phyloP scores from a whole-genome alignment of 2,797 vertebrate genomes.

The Siniperca obscura region DNA sequence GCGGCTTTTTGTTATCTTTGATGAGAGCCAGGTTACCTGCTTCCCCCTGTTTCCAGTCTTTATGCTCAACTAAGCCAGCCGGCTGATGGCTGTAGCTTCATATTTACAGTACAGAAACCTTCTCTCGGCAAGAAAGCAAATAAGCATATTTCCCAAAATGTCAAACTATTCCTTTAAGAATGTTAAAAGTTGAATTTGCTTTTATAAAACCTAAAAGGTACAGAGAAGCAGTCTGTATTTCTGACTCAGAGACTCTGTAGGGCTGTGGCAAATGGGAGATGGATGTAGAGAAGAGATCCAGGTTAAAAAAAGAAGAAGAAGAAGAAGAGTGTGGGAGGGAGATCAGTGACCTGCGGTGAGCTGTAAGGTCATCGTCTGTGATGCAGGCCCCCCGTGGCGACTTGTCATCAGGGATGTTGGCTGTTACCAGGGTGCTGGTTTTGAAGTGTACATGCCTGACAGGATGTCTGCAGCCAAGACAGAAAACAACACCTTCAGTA shows the following conservation, averaged over 20 bases:
- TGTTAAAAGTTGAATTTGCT: neutral
- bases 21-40: too few relatives aligned
- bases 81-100: neutral
- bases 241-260: neutral
- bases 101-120: neutral
- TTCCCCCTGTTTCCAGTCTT: neutral
- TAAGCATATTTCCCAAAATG: neutral
- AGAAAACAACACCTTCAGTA: slow-evolving; percentile 5
- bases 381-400: slow-evolving; percentile 89
- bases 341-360: slow-evolving; percentile 89
- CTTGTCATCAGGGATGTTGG: slow-evolving; percentile 94
- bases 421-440: slow-evolving; percentile 91
- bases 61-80: neutral
- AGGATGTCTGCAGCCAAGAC: slow-evolving; percentile 86
- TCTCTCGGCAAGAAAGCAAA: neutral
- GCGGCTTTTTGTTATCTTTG: neutral
- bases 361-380: slow-evolving; percentile 90
- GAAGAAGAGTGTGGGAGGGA: slow-evolving; percentile 14
- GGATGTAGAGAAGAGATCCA: neutral
- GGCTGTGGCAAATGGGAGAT: neutral
- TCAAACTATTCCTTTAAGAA: neutral
- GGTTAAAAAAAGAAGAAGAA: neutral
- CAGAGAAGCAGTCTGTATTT: neutral
- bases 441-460: slow-evolving; percentile 91
- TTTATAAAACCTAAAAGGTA: neutral